These are phyloP conservation scores for Bostrychus sinensis DNA, from an alignment of 2,113 vertebrate genomes.

Conservation along the genomic window DNA sequence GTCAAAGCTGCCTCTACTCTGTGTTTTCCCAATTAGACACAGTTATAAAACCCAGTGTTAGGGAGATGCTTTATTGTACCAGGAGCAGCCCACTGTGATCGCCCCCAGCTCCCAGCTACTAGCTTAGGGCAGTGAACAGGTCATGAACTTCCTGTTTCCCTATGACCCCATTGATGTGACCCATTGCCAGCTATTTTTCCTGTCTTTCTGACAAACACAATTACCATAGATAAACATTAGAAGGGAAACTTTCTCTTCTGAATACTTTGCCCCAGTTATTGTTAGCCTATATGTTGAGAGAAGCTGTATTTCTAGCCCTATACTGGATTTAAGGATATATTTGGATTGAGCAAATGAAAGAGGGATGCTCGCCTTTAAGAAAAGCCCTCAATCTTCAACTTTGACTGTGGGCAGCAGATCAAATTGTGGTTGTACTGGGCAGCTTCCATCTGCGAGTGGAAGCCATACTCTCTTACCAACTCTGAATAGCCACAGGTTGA, in stretches of 20 bases:
- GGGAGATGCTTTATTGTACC: neutral
- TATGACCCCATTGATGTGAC: slow-evolving; percentile 29
- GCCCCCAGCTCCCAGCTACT: neutral
- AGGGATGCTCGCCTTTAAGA: neutral
- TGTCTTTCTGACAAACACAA: slow-evolving; percentile 10
- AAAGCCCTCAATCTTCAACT: slow-evolving; percentile 12
- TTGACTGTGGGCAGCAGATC: slow-evolving; percentile 11
- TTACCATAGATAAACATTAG: neutral
- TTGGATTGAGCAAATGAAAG: slow-evolving; percentile 17
- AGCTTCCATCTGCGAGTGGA: slow-evolving; percentile 12
- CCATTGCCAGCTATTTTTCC: neutral
- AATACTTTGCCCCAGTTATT: neutral
- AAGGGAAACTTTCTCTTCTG: neutral
- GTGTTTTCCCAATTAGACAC: neutral
- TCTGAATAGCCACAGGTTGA: no score
- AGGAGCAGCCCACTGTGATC: neutral
- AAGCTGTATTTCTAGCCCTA: neutral
- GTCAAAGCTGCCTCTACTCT: neutral
- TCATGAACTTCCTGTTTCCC: slow-evolving; percentile 51
- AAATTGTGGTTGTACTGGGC: slow-evolving; percentile 21
- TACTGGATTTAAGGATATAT: slow-evolving; percentile 1
- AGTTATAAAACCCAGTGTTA: neutral
- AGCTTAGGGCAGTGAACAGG: slow-evolving; percentile 11
- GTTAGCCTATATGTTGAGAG: neutral
- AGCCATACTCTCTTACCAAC: neutral